Evolutionary conservation across 1,140 invertebrate genomes (phyloP).

Genomic region (Megalonaias nervosa): DNA sequence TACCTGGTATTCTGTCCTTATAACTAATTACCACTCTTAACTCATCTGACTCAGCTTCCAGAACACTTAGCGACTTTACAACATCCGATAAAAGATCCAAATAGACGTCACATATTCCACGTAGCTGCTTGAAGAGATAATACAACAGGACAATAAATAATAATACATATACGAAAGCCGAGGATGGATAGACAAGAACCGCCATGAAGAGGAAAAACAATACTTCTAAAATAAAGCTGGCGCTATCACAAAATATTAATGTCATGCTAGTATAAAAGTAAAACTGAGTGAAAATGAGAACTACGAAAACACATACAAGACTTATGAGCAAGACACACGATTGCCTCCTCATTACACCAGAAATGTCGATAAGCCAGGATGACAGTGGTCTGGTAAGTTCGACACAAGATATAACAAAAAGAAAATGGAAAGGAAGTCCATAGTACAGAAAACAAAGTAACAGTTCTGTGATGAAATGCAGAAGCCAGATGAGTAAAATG

Average conservation of each 20-base stretch:
- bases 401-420: neutral
- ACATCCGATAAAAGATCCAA: slow-evolving; percentile 5
- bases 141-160: slow-evolving; percentile 14
- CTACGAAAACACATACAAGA: neutral
- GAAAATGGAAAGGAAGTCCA: neutral
- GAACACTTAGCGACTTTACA: neutral
- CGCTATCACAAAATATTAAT: neutral
- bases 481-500: neutral
- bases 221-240: neutral
- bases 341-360: no score
- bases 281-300: neutral
- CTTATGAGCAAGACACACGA: neutral
- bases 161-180: slow-evolving; percentile 13
- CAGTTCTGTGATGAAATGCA: neutral
- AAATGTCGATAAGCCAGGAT: neutral
- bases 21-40: neutral
- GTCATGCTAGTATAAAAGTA: neutral
- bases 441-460: neutral
- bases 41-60: neutral
- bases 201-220: slow-evolving; percentile 10
- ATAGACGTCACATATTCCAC: slow-evolving; percentile 1
- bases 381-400: neutral
- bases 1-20: neutral
- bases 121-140: slow-evolving; percentile 16
- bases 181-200: slow-evolving; percentile 14